Conservation (phyloP, 2,888 invertebrate genomes). For the Eustalomyia histrio region DNA sequence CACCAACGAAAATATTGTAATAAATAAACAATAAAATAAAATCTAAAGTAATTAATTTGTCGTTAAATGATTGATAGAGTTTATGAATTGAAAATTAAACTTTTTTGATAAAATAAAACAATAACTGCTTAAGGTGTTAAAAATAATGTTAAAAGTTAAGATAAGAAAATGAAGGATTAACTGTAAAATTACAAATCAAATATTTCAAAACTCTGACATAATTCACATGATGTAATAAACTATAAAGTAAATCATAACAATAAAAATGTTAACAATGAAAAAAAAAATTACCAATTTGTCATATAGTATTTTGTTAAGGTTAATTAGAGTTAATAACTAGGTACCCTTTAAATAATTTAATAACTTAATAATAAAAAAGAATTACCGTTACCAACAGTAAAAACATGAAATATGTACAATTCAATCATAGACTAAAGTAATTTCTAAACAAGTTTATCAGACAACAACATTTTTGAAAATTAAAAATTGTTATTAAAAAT, state of each 20-base stretch:
- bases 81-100: conserved; percentile 18
- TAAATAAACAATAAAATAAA: not conserved
- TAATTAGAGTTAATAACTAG: conserved; percentile 36
- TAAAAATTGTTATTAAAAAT: conserved; percentile 2
- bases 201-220: conserved; percentile 4
- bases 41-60: conserved; percentile 33
- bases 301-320: conserved; percentile 41
- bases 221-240: not conserved
- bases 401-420: not conserved
- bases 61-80: conserved; percentile 32
- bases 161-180: conserved; percentile 20
- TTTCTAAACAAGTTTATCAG: conserved; percentile 14
- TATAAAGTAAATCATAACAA: not conserved
- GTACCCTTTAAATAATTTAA: conserved; percentile 33
- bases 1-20: not conserved
- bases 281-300: conserved; percentile 37
- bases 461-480: not conserved
- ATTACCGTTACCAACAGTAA: not conserved
- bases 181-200: not conserved
- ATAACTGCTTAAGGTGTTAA: conserved; percentile 14
- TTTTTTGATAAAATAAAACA: not conserved
- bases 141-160: not conserved
- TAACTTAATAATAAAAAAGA: conserved; percentile 29
- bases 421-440: conserved; percentile 17
- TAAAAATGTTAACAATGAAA: not conserved